Base-by-base conservation (phyloP, 2,888 invertebrate species). In the Drosophila borborema region DNA sequence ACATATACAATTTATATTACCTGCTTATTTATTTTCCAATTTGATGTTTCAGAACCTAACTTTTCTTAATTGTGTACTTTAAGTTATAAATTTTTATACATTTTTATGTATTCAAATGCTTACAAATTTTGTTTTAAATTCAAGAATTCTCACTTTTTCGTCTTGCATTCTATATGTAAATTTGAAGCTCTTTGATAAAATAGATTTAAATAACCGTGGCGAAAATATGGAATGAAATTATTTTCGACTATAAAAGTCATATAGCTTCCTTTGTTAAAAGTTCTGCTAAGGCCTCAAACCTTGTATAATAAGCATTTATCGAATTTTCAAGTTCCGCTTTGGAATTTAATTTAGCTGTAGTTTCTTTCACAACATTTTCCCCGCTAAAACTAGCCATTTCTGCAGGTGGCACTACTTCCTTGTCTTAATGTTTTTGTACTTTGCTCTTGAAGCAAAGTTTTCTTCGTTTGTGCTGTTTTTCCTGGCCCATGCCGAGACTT, bases 391-490 rank as follows among this genome's bases (percentile, higher is more conserved):
- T 49, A 31, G 28, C 38, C 6, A 9, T 31, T 28, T 49, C 16
- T 2, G 6, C 58, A 9, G 45, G 9, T 34, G 20, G 16, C 45
- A 36, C 38, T 53, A 16, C n/a, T 36, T 28, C 34, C 64, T 73
- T 40, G 62, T 36, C 43, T 59, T 61, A 56, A 48, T 64, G 60
- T 51, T 70, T 54, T 48, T 64, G 46, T 28, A 43, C 48, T 43
- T 58, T 34, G 56, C 43, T 68, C 56, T 71, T 75, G 64, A 62
- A 61, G 53, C 60, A 74, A 74, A 74, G 51, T 72, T 77, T 56
- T 45, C 63, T 38, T 48, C 58, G 31, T 40, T 58, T 8, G 48
- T 12, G 51, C 20, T 41, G 62, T 31, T 65, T 41, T 40, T 31
- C 28, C 54, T 31, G 38, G 41, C 45, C 28, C 54, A 28, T 31